Conservation (phyloP, 2,113 vertebrate species). For the Heterocephalus glaber region DNA sequence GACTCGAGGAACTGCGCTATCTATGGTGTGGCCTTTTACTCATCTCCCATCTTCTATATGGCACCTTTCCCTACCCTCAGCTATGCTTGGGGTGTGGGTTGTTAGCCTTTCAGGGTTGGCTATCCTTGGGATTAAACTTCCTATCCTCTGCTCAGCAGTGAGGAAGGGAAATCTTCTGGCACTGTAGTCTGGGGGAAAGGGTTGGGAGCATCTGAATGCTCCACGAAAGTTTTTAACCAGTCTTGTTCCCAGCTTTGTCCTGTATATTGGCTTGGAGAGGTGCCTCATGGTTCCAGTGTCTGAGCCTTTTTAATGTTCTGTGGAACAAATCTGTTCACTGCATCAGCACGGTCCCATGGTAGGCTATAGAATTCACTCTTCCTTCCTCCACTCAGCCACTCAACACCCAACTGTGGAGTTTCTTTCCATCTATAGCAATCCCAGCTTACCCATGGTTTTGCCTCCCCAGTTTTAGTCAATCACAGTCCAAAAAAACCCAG, state of each 20-base stretch:
- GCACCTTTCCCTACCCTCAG: neutral
- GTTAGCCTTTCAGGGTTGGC: neutral
- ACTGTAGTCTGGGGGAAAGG: neutral
- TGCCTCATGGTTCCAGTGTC: neutral
- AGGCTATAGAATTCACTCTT: neutral
- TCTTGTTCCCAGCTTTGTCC: neutral
- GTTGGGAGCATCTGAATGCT: neutral
- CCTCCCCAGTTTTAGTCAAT: neutral
- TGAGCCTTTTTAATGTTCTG: neutral
- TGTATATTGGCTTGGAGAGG: neutral
- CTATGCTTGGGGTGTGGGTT: neutral
- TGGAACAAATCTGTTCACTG: neutral
- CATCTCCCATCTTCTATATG: neutral
- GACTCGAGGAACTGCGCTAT: neutral
- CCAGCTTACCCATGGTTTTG: neutral
- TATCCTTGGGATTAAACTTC: neutral
- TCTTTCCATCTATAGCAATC: neutral
- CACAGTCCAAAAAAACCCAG: neutral
- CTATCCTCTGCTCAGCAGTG: neutral
- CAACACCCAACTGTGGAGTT: too few relatives aligned
- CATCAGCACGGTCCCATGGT: accelerated
- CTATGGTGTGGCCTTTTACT: neutral
- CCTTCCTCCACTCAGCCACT: neutral
- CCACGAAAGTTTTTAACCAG: neutral
- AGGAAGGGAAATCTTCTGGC: neutral